These are phyloP conservation scores for Cirrhinus molitorella DNA, from an alignment of 2,797 vertebrate species.

Conservation along the genomic window DNA sequence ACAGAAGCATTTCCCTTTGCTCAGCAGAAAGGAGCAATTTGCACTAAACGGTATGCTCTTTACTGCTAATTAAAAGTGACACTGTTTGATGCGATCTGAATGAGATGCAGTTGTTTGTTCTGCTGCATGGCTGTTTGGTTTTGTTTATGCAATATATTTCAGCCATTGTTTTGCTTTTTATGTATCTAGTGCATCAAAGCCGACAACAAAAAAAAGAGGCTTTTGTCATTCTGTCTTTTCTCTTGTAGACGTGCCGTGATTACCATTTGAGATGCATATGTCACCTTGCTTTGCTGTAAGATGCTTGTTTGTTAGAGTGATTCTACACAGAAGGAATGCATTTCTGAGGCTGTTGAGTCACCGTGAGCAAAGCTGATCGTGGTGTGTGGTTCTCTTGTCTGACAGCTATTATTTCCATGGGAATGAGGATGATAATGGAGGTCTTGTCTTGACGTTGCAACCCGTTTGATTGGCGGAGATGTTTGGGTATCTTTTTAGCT, in stretches of 20 bases:
- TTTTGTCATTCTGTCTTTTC: slow-evolving; percentile 38
- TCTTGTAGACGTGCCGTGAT: background rate
- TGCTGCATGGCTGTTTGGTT: slow-evolving; percentile 2
- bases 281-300: slow-evolving; percentile 1
- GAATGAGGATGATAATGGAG: slow-evolving; percentile 23
- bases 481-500: background rate
- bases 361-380: background rate
- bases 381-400: background rate
- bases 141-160: slow-evolving; percentile 17
- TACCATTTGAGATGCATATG: slow-evolving; percentile 2
- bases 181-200: slow-evolving; percentile 9
- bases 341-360: background rate
- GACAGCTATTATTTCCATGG: slow-evolving; percentile 20
- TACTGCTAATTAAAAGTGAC: slow-evolving; percentile 31
- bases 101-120: slow-evolving; percentile 24
- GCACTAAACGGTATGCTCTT: background rate
- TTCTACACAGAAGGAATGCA: slow-evolving; percentile 6
- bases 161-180: slow-evolving; percentile 18
- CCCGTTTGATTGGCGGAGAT: background rate
- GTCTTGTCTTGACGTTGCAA: background rate
- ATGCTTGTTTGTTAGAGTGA: slow-evolving; percentile 29
- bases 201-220: background rate
- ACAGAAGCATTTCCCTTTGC: slow-evolving; percentile 19
- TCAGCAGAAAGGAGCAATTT: slow-evolving; percentile 19
- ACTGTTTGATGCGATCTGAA: slow-evolving; percentile 24